These are phyloP conservation scores for Dolomedes plantarius DNA, from an alignment of 2,888 invertebrate species.

Conservation along the genomic window DNA sequence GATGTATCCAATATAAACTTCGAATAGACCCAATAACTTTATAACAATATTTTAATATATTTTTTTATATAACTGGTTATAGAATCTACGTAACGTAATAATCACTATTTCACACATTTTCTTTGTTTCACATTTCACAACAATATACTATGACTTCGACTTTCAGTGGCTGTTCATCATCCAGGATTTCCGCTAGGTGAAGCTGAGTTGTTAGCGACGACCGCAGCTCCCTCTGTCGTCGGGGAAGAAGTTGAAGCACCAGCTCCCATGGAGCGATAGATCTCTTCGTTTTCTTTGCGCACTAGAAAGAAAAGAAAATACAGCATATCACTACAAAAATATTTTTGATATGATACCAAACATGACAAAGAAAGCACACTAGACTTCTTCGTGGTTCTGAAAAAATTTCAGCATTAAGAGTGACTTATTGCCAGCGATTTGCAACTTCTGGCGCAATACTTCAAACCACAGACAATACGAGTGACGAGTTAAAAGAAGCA, in stretches of 20 bases:
- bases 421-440: no score
- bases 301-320: slow-evolving; percentile 37
- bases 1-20: slow-evolving; percentile 58
- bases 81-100: slow-evolving; percentile 64
- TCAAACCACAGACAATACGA: no score
- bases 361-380: no score
- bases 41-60: slow-evolving; percentile 52
- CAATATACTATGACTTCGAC: slow-evolving; percentile 47
- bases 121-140: slow-evolving; percentile 45
- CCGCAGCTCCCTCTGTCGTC: slow-evolving; percentile 56
- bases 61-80: slow-evolving; percentile 40
- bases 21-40: slow-evolving; percentile 36
- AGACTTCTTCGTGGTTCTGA: no score
- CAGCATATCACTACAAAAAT: background rate
- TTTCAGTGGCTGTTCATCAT: slow-evolving; percentile 63
- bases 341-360: background rate
- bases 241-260: slow-evolving; percentile 66
- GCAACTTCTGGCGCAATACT: no score
- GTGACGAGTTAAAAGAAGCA: no score
- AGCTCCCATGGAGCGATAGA: slow-evolving; percentile 68
- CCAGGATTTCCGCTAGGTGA: slow-evolving; percentile 58
- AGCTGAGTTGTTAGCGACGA: slow-evolving; percentile 57
- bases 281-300: slow-evolving; percentile 71
- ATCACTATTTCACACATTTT: slow-evolving; percentile 61
- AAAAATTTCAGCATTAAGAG: no score